These are phyloP conservation scores for Orthosia gothica DNA, from an alignment of 2,888 invertebrate species.

Conservation along the genomic window DNA sequence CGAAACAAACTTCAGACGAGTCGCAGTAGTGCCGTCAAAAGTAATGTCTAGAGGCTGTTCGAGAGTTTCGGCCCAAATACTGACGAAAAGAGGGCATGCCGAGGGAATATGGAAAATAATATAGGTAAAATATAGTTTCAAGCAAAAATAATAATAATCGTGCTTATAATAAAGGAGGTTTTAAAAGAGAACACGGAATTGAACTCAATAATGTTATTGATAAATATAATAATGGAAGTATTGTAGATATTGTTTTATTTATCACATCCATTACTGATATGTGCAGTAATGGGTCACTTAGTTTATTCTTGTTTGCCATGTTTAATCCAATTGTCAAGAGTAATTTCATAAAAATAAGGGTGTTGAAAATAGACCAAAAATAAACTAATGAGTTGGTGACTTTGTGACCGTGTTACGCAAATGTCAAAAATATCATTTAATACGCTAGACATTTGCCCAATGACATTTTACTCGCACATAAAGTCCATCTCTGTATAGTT, in stretches of 20 bases:
- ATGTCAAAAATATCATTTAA: slow-evolving; percentile 41
- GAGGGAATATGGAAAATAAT: neutral
- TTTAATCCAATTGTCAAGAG: neutral
- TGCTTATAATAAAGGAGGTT: too few relatives aligned
- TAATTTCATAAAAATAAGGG: neutral
- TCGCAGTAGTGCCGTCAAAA: slow-evolving; percentile 29
- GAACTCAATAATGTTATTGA: too few relatives aligned
- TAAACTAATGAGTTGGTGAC: neutral
- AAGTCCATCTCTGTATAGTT: slow-evolving; percentile 23
- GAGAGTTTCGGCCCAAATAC: slow-evolving; percentile 23
- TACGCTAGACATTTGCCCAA: slow-evolving; percentile 39
- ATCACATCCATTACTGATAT: neutral
- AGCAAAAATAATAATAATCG: neutral
- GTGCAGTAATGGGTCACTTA: neutral
- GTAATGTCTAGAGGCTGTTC: slow-evolving; percentile 27
- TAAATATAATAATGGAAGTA: neutral
- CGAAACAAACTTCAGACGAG: slow-evolving; percentile 29
- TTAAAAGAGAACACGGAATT: too few relatives aligned
- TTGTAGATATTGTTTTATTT: neutral
- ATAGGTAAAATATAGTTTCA: neutral
- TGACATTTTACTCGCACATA: slow-evolving; percentile 40
- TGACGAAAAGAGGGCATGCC: neutral
- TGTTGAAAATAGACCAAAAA: slow-evolving; percentile 3
- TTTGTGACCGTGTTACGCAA: slow-evolving; percentile 15
- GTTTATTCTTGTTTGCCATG: neutral